Percentiles rank a stretch among this genome's conserved stretches.
These are phyloP conservation scores for Cyprinella venusta DNA, from an alignment of 2,797 vertebrate species.

Conservation along the genomic window DNA sequence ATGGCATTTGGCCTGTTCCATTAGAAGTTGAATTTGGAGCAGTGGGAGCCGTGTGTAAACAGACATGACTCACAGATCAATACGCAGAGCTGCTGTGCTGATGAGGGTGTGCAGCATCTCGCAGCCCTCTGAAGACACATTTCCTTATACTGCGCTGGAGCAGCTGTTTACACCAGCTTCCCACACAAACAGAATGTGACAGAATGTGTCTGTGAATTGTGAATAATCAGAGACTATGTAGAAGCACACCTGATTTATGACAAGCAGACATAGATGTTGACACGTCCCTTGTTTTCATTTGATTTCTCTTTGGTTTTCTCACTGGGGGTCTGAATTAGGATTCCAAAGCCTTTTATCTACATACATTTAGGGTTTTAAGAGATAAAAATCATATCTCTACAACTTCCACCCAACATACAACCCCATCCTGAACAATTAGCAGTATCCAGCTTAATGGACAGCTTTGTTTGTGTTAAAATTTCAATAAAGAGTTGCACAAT, in stretches of 20 bases:
- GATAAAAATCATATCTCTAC: background rate
- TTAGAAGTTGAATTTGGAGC: slow-evolving; percentile 53
- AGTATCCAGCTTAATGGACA: background rate
- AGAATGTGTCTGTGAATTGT: slow-evolving; percentile 45
- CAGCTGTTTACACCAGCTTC: slow-evolving; percentile 42
- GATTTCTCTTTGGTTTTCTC: slow-evolving; percentile 30
- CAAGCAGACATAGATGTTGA: slow-evolving; percentile 9
- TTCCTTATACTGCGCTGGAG: slow-evolving; percentile 31
- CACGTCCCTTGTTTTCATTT: background rate
- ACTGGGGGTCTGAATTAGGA: slow-evolving; percentile 12
- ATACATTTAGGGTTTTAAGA: background rate
- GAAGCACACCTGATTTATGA: slow-evolving; percentile 46
- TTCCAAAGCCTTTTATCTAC: slow-evolving; percentile 14
- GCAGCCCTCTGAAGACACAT: slow-evolving; percentile 39
- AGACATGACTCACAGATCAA: slow-evolving; percentile 58
- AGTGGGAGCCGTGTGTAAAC: slow-evolving; percentile 54
- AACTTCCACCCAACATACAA: background rate
- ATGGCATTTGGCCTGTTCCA: slow-evolving; percentile 49
- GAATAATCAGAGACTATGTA: slow-evolving; percentile 44
- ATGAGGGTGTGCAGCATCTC: slow-evolving; percentile 42
- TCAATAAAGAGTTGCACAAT: background rate
- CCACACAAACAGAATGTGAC: slow-evolving; percentile 43
- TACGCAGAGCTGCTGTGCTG: slow-evolving; percentile 50
- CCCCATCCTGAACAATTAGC: background rate
- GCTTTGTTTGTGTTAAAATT: background rate